A percentile compares a stretch with the other conserved stretches of the same genome.
Evolutionary conservation across 2,888 invertebrate species (phyloP).

Genomic region (Sylvicola cinctus): DNA sequence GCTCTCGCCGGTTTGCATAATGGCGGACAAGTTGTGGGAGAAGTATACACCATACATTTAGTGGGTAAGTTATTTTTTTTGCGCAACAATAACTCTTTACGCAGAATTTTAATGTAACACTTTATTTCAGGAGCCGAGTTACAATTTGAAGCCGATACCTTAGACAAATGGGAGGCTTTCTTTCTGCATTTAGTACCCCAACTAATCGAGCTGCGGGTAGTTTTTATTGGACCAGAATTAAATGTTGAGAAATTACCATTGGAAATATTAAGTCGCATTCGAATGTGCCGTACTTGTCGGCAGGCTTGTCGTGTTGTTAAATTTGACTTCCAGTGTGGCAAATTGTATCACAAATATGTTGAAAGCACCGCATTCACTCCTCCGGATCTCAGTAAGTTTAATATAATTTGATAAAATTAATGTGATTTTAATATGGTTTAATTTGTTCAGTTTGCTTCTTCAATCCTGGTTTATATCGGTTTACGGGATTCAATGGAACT

Average conservation of each 20-base stretch:
- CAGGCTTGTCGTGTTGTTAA: conserved; percentile 28
- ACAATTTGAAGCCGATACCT: conserved; percentile 45
- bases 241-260: conserved; percentile 34
- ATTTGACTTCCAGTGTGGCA: conserved; percentile 32
- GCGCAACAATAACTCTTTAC: too few relatives aligned
- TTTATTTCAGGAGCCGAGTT: conserved; percentile 39
- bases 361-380: conserved; percentile 25
- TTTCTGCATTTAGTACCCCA: conserved; percentile 40
- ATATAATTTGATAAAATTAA: neutral
- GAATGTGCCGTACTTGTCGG: conserved; percentile 31
- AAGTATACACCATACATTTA: conserved; percentile 11
- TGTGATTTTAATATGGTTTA: neutral
- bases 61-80: too few relatives aligned
- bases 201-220: conserved; percentile 31
- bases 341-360: conserved; percentile 32
- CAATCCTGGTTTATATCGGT: conserved; percentile 49
- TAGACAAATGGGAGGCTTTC: conserved; percentile 50
- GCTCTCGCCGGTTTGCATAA: conserved; percentile 33
- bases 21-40: conserved; percentile 12
- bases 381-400: conserved; percentile 33
- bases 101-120: too few relatives aligned
- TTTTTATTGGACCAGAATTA: conserved; percentile 44
- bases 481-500: conserved; percentile 35
- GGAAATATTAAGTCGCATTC: conserved; percentile 33
- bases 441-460: conserved; percentile 41